phyloP scores from a whole-genome alignment of 30 jellyfish, hydroid and myxozoan species.

The Turritopsis rubra region DNA sequence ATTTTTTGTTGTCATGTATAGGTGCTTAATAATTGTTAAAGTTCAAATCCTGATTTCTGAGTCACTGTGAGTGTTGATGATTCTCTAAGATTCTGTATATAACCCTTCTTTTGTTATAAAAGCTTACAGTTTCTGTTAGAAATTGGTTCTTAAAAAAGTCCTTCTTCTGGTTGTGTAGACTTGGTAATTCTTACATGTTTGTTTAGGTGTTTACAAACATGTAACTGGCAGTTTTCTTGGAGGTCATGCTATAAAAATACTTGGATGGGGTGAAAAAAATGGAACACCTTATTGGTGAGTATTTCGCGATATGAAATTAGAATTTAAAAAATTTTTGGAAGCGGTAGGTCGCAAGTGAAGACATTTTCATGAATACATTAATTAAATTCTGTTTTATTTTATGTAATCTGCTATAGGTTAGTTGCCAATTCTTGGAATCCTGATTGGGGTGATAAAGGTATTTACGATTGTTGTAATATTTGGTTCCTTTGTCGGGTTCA shows the following conservation, averaged over 20 bases:
- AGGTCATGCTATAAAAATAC: slow-evolving; percentile 79
- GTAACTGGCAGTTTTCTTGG: slow-evolving; percentile 59
- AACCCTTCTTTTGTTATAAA: no score
- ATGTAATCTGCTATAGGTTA: slow-evolving; percentile 35
- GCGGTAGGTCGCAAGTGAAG: background rate
- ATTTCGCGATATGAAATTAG: background rate
- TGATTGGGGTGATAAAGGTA: slow-evolving; percentile 91
- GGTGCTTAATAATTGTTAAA: no score
- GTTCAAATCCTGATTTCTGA: no score
- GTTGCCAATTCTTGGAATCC: slow-evolving; percentile 87
- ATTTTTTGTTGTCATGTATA: no score
- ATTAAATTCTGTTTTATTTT: background rate
- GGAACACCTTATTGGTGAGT: slow-evolving; percentile 76
- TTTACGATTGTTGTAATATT: background rate
- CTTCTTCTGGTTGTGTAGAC: slow-evolving; percentile 52
- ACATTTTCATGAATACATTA: no score
- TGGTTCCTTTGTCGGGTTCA: no score
- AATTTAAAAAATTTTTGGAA: background rate
- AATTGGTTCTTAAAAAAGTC: no score
- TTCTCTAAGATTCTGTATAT: no score
- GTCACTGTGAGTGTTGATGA: no score
- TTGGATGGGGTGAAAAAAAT: slow-evolving; percentile 83
- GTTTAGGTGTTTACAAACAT: slow-evolving; percentile 76
- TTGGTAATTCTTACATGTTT: background rate
- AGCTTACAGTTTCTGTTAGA: no score